Conservation (phyloP, 2,113 vertebrate species). For the Protobothrops flavoviridis region DNA sequence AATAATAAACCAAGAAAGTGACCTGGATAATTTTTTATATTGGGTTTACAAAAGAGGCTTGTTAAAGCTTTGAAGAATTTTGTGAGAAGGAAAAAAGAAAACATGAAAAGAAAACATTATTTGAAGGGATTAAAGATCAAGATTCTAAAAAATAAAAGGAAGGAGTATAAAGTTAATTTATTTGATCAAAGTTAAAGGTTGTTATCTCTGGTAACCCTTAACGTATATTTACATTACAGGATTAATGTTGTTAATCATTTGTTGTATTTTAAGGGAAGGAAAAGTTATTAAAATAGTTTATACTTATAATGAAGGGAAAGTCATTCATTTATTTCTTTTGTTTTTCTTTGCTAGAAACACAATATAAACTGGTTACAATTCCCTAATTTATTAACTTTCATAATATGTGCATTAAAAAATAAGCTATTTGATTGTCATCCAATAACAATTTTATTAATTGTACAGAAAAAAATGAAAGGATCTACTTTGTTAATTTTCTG, state of each 20-base stretch:
- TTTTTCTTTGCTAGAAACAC: neutral
- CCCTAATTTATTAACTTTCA: neutral
- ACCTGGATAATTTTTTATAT: neutral
- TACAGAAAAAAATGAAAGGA: neutral
- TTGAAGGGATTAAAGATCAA: neutral
- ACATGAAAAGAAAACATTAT: neutral
- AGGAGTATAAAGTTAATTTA: neutral
- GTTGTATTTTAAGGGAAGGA: neutral
- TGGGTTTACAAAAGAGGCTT: neutral
- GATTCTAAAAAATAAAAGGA: neutral
- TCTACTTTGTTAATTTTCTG: neutral
- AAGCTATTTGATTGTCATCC: neutral
- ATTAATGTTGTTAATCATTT: neutral
- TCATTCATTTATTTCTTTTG: neutral
- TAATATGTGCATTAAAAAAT: neutral
- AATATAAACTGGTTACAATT: neutral
- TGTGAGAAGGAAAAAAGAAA: neutral
- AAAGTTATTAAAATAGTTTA: neutral
- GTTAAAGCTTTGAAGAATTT: neutral
- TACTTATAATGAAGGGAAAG: neutral
- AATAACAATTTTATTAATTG: neutral
- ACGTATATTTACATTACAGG: neutral
- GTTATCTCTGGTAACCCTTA: neutral
- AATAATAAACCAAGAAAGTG: neutral
- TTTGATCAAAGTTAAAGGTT: neutral